Conservation (phyloP, 2,113 vertebrate genomes). For the Cricetomys ansorgei region DNA sequence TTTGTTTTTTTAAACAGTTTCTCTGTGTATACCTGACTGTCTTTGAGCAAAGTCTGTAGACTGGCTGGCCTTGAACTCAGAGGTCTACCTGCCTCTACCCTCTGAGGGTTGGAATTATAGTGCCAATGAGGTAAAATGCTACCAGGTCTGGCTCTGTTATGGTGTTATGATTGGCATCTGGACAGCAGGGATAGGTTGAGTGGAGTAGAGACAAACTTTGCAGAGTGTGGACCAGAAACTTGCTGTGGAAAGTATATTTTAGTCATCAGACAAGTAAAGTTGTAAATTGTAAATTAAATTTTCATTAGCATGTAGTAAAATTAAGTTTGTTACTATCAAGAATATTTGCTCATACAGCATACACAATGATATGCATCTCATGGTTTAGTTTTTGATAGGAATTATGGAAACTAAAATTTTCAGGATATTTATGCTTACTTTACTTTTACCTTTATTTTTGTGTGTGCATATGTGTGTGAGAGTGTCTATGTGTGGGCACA, state of each 20-base stretch:
- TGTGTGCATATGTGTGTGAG: neutral
- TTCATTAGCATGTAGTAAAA: neutral
- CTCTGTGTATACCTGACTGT: neutral
- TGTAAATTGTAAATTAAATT: neutral
- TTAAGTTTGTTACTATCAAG: neutral
- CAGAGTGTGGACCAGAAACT: neutral
- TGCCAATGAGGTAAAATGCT: no score
- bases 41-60: neutral
- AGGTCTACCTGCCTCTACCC: neutral
- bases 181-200: neutral
- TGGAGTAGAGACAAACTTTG: neutral
- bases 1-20: neutral
- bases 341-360: neutral
- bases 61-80: neutral
- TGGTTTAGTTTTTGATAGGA: slow-evolving; percentile 28
- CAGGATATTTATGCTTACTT: neutral
- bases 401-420: slow-evolving; percentile 8
- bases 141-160: neutral
- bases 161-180: neutral
- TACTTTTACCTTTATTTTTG: neutral
- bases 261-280: neutral
- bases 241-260: neutral
- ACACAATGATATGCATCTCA: neutral
- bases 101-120: neutral
- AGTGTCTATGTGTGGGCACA: neutral